phyloP scores from a whole-genome alignment of 1,140 invertebrate genomes.

The Aricia agestis region DNA sequence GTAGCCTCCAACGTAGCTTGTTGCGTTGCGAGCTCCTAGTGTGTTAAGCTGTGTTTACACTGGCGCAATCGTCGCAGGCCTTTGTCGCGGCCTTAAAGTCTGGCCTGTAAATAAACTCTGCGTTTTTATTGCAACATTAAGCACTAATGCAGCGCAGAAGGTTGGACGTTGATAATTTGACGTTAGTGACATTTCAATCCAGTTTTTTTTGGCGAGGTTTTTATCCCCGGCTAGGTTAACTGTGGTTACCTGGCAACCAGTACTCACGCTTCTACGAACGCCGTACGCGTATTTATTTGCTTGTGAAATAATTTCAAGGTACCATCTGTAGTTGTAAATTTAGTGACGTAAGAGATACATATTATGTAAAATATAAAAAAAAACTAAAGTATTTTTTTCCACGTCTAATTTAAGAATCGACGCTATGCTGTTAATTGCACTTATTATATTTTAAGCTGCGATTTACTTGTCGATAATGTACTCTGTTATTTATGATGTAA shows the following conservation, averaged over 20 bases:
- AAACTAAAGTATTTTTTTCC: constrained; percentile 11
- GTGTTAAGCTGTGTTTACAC: constrained; percentile 7
- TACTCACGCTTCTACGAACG: neutral
- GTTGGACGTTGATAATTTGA: neutral
- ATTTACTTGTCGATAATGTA: neutral
- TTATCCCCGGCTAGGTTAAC: no score
- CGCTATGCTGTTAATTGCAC: constrained; percentile 3
- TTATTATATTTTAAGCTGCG: constrained; percentile 10
- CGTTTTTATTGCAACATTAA: neutral
- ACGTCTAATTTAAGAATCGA: constrained; percentile 3
- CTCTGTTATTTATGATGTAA: no score
- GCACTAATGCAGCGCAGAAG: neutral
- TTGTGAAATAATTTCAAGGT: constrained; percentile 10
- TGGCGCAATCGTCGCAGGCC: neutral
- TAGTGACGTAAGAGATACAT: constrained; percentile 14
- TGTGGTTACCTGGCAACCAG: neutral
- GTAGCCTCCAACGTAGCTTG: neutral
- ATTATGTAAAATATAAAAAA: constrained; percentile 13
- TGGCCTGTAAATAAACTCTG: neutral
- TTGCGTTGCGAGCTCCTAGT: neutral
- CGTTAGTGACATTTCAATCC: neutral
- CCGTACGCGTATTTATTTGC: neutral
- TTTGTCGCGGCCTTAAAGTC: neutral
- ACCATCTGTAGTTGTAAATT: constrained; percentile 15
- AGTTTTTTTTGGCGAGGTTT: neutral